A percentile compares a stretch with the other conserved stretches of the same genome.
Evolutionary conservation across 2,113 vertebrate species (phyloP).

Genomic region (Cheilinus undulatus): DNA sequence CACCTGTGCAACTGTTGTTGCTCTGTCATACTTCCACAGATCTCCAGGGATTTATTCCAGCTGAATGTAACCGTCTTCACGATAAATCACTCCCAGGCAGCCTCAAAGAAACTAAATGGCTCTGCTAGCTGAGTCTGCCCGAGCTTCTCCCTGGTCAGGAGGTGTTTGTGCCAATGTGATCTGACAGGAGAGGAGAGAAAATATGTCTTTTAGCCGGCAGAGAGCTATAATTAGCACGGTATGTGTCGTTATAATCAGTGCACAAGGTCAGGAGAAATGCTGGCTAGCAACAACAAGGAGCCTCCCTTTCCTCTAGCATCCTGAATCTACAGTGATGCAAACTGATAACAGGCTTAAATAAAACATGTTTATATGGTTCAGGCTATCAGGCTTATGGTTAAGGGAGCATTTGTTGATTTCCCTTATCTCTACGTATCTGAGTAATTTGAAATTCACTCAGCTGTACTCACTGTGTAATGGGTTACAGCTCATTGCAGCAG

Average conservation of each 20-base stretch:
- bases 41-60: conserved; percentile 25
- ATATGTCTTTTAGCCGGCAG: conserved; percentile 55
- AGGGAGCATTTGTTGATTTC: neutral
- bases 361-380: neutral
- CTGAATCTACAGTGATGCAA: neutral
- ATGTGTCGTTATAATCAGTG: conserved; percentile 52
- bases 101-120: conserved; percentile 24
- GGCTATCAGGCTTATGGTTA: neutral
- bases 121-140: conserved; percentile 18
- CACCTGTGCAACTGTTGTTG: conserved; percentile 28
- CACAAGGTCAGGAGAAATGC: conserved; percentile 61
- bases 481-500: too few species aligned
- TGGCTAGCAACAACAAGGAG: conserved; percentile 11
- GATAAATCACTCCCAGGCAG: conserved; percentile 30
- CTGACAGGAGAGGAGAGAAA: conserved; percentile 42
- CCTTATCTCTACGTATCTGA: too few species aligned
- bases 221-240: conserved; percentile 69
- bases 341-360: neutral
- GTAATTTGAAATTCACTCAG: too few species aligned
- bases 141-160: conserved; percentile 27
- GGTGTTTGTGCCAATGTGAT: conserved; percentile 58
- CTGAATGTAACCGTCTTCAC: conserved; percentile 23
- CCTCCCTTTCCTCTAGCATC: neutral
- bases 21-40: conserved; percentile 35
- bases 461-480: too few species aligned